Base-by-base conservation (phyloP, 2,888 invertebrate species). In the Pandemis heparana region DNA sequence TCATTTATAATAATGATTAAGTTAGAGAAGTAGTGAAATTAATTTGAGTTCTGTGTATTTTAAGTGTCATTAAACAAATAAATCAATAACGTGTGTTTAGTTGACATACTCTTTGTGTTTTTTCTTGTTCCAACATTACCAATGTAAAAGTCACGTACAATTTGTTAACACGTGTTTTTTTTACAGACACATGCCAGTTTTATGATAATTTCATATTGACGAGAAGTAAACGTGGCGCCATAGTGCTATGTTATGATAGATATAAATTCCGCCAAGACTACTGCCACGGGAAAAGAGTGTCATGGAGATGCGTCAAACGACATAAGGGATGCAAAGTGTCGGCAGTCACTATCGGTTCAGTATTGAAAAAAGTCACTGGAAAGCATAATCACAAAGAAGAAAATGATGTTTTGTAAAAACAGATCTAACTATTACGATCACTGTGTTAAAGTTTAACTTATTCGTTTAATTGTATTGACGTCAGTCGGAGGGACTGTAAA, bases 301-400 rank as follows among this genome's bases (percentile, higher is more conserved):
- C 80, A 4, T 82, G 80, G 81, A 75, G 81, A 38, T 82, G 82
- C 70, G 62, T 78, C 2, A 75, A 75, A 41, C 78, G 78, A 59
- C 71, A 78, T 12, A 77, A 67, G 2, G 80, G 80, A 0, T 82
- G 81, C 53, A 81, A 80, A 77, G 81, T 76, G 0, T 76, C 80
- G 0, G 77, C 76, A 18, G 77, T 74, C 5, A 80, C 81, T 23
- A 16, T 74, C 18, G 77, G 77, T 8, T 74, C 65, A 39, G 41
- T 43, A 23, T 63, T 78, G 43, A 46, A 71, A 2, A 76, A 60
- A 51, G 71, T 71, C 5, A 75, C 74, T 16, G 76, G 74, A 12
- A 46, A 67, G 66, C 77, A 79, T 68, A 77, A 75, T 46, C 75
- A 72, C 65, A 62, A 56, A 46, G 75, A 78, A 63, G 76, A 74